Evolutionary conservation across 2,797 vertebrate species (phyloP).

Genomic region (Bradypodion pumilum): DNA sequence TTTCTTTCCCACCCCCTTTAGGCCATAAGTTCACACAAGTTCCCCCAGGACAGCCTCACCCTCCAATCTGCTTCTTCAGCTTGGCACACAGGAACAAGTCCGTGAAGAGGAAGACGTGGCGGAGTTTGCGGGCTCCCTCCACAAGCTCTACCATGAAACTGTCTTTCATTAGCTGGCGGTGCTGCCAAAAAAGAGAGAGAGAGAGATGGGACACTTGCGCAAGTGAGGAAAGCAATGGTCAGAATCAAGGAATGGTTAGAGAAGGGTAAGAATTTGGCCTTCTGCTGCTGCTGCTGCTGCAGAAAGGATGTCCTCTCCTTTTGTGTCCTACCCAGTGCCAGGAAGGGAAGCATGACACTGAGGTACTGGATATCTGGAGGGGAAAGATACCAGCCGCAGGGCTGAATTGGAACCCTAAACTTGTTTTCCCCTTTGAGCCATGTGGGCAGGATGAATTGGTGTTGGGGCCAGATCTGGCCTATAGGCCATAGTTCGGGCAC

Average conservation of each 20-base stretch:
- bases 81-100: constrained; percentile 94
- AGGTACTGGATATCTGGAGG: neutral
- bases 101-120: constrained; percentile 93
- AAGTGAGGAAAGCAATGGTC: too few species aligned
- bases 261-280: neutral
- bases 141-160: constrained; percentile 96
- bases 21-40: neutral
- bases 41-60: constrained; percentile 78
- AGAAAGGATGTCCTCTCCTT: too few species aligned
- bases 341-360: neutral
- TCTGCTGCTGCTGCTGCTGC: too few species aligned
- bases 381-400: too few species aligned
- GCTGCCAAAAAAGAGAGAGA: constrained; percentile 69
- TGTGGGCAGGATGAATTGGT: too few species aligned
- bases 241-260: neutral
- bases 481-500: too few species aligned
- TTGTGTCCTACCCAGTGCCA: neutral
- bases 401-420: neutral
- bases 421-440: too few species aligned
- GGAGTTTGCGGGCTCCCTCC: constrained; percentile 91
- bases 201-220: neutral
- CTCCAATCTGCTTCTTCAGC: constrained; percentile 93
- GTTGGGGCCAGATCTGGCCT: too few species aligned
- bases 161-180: constrained; percentile 93
- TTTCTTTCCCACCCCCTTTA: neutral